A percentile compares a stretch with the other conserved stretches of the same genome.
Evolutionary conservation across 2,888 invertebrate species (phyloP).

Genomic region (Xylota sylvarum): DNA sequence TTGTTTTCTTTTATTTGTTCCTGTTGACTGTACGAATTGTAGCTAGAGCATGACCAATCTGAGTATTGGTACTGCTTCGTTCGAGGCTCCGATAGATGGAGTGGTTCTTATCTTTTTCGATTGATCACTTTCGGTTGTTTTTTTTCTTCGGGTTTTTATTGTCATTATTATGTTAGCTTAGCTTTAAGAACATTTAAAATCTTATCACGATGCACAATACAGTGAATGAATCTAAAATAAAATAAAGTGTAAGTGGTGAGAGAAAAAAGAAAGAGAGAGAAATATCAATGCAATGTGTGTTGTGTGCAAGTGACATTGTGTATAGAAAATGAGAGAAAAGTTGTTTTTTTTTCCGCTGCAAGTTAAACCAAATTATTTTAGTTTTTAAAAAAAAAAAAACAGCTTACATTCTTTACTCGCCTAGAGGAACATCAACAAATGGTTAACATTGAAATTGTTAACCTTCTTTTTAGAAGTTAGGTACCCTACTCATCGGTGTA

Average conservation of each 20-base stretch:
- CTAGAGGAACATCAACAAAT: too few relatives aligned
- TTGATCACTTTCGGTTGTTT: conserved; percentile 46
- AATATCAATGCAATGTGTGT: conserved; percentile 36
- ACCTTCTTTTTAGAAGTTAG: too few relatives aligned
- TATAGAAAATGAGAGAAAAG: background rate
- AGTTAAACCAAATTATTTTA: conserved; percentile 61
- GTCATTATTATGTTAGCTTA: conserved; percentile 54
- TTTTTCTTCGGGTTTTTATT: conserved; percentile 52
- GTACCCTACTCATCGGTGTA: too few relatives aligned
- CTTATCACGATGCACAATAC: conserved; percentile 69
- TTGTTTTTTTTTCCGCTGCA: conserved; percentile 36
- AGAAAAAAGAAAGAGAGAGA: conserved; percentile 22
- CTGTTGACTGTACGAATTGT: conserved; percentile 8
- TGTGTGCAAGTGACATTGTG: conserved; percentile 46
- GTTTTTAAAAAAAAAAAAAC: too few relatives aligned
- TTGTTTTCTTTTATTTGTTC: conserved; percentile 5
- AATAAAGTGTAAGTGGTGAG: conserved; percentile 3
- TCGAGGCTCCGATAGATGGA: conserved; percentile 19
- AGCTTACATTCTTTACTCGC: too few relatives aligned
- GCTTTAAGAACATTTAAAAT: conserved; percentile 60
- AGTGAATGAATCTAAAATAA: conserved; percentile 63
- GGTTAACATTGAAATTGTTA: too few relatives aligned
- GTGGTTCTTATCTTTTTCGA: conserved; percentile 25
- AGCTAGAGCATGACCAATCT: conserved; percentile 20
- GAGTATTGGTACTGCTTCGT: background rate